phyloP scores from a whole-genome alignment of 2,113 vertebrate species.

The Cyprinodon brontotheroides region DNA sequence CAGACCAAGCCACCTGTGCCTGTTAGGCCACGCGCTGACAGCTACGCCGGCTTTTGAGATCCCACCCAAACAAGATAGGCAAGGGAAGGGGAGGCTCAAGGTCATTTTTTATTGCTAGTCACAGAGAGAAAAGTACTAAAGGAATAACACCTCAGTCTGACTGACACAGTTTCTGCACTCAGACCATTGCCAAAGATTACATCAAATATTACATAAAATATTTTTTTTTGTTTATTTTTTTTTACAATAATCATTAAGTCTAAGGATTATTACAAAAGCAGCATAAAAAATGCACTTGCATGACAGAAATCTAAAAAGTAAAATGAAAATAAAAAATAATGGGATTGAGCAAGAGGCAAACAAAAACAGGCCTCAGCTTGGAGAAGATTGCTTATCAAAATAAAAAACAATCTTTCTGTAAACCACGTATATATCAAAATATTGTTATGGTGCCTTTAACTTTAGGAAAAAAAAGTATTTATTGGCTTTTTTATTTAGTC shows the following conservation, averaged over 20 bases:
- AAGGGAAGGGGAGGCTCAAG: slow-evolving; percentile 35
- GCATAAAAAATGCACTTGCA: no score
- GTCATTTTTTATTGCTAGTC: slow-evolving; percentile 50
- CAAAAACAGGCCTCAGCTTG: not conserved
- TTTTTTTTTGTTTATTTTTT: no score
- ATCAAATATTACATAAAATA: not conserved
- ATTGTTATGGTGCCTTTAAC: not conserved
- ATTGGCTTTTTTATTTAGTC: not conserved
- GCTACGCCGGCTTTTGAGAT: slow-evolving; percentile 59
- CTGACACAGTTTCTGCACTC: not conserved
- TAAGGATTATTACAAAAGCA: no score
- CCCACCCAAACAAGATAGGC: slow-evolving; percentile 54
- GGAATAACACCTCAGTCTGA: not conserved
- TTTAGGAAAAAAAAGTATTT: not conserved
- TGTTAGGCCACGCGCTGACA: slow-evolving; percentile 72
- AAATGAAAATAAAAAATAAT: not conserved
- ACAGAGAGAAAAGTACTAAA: slow-evolving; percentile 35
- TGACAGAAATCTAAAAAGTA: not conserved
- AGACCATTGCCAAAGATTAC: not conserved
- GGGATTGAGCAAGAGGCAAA: not conserved
- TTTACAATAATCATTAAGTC: no score
- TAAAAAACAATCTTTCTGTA: not conserved
- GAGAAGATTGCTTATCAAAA: not conserved
- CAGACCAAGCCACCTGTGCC: slow-evolving; percentile 70
- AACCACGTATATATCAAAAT: not conserved